Conservation (phyloP, 2,797 vertebrate genomes). For the Pogoniulus pusillus region DNA sequence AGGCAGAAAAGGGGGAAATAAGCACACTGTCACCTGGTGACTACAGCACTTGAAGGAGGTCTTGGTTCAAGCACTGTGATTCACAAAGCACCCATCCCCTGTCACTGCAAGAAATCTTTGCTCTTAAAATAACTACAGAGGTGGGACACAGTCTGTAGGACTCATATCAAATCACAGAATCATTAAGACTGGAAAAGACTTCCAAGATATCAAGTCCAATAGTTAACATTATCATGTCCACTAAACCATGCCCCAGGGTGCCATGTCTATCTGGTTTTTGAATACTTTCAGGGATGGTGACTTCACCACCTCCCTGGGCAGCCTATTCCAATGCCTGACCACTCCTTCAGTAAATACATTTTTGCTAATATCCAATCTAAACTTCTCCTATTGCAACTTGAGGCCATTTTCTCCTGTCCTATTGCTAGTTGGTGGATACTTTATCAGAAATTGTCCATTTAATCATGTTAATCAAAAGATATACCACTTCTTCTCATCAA, state of each 20-base stretch:
- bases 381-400: no score
- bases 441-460: not conserved
- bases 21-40: not conserved
- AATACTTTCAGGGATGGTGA: no score
- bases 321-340: no score
- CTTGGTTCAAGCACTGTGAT: not conserved
- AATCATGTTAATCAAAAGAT: conserved; percentile 18
- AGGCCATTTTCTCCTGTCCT: no score
- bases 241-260: no score
- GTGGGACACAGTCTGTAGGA: not conserved
- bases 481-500: conserved; percentile 2
- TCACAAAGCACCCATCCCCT: not conserved
- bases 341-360: no score
- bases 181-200: no score
- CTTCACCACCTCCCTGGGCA: no score
- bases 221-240: no score
- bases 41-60: not conserved
- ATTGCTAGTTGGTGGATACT: not conserved
- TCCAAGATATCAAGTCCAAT: no score
- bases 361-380: no score
- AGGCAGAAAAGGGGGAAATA: not conserved
- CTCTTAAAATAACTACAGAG: not conserved
- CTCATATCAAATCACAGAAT: not conserved
- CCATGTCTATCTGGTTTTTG: no score
- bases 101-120: not conserved